Evolutionary conservation across 1,140 invertebrate species (phyloP).

Genomic region (Drosophila paulistorum): DNA sequence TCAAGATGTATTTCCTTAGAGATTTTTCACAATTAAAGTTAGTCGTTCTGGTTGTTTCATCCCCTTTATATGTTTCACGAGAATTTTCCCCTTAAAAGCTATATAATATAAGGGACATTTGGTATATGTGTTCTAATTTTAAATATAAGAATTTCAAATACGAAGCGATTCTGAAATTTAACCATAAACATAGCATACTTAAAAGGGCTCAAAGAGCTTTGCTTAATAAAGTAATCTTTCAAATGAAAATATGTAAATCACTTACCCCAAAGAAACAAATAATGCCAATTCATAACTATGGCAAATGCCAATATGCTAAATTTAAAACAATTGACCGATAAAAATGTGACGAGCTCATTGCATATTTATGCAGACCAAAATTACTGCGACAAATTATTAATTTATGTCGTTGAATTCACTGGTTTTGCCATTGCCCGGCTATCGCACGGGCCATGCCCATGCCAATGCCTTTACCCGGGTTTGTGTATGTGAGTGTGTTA

Average conservation of each 20-base stretch:
- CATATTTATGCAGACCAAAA: conserved; percentile 49
- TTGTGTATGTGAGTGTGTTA: not conserved
- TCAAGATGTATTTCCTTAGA: conserved; percentile 18
- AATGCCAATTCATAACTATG: conserved; percentile 1
- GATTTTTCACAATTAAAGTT: conserved; percentile 44
- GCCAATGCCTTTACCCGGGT: too few species aligned
- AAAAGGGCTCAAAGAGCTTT: not conserved
- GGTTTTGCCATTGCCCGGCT: conserved; percentile 10
- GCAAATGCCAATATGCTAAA: conserved; percentile 4
- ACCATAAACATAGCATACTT: not conserved
- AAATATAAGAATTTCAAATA: too few species aligned
- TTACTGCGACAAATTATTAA: conserved; percentile 60
- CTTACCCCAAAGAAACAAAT: not conserved
- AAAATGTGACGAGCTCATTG: conserved; percentile 30
- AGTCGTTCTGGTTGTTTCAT: not conserved
- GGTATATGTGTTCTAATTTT: too few species aligned
- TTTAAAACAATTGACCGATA: conserved; percentile 23
- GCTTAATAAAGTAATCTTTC: not conserved
- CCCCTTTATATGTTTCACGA: too few species aligned
- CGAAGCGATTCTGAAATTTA: too few species aligned
- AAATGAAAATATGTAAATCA: not conserved
- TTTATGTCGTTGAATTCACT: conserved; percentile 42
- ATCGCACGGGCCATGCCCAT: not conserved
- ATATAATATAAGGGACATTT: too few species aligned
- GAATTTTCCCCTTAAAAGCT: too few species aligned